Evolutionary conservation across 1,140 invertebrate genomes (phyloP).

Genomic region (Plectrocnemia conspersa): DNA sequence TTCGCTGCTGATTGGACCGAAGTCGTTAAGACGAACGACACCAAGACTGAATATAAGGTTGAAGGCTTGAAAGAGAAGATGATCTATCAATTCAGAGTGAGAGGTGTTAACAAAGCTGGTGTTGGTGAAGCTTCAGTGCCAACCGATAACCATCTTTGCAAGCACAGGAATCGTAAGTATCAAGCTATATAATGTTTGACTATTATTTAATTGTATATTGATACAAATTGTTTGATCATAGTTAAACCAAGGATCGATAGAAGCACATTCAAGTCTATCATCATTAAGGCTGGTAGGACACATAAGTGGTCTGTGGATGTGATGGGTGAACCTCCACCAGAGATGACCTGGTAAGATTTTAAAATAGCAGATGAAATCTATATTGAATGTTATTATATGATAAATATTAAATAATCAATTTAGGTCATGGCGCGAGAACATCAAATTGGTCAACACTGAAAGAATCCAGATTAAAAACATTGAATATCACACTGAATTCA

Average conservation of each 20-base stretch:
- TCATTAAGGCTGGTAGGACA: conserved; percentile 82
- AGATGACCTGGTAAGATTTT: conserved; percentile 65
- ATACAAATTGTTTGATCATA: conserved; percentile 43
- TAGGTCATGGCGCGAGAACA: conserved; percentile 72
- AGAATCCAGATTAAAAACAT: conserved; percentile 84
- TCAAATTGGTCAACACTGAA: conserved; percentile 75
- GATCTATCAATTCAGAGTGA: conserved; percentile 89
- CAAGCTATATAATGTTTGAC: too few species aligned
- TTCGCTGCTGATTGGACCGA: conserved; percentile 84
- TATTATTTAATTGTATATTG: conserved; percentile 21
- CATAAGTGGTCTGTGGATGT: conserved; percentile 92
- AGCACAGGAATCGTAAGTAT: conserved; percentile 85
- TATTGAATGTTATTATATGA: neutral
- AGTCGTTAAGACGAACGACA: conserved; percentile 71
- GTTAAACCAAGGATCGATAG: conserved; percentile 91
- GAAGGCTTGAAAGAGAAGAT: conserved; percentile 89
- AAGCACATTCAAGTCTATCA: conserved; percentile 78
- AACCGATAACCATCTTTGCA: conserved; percentile 88
- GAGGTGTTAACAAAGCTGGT: conserved; percentile 90
- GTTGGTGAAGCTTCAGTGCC: conserved; percentile 82
- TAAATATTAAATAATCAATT: neutral
- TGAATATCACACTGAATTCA: conserved; percentile 89
- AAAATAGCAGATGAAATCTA: neutral
- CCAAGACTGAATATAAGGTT: conserved; percentile 73
- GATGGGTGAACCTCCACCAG: conserved; percentile 82